Evolutionary conservation across 2,113 vertebrate species (phyloP).

Genomic region (Bufo gargarizans): DNA sequence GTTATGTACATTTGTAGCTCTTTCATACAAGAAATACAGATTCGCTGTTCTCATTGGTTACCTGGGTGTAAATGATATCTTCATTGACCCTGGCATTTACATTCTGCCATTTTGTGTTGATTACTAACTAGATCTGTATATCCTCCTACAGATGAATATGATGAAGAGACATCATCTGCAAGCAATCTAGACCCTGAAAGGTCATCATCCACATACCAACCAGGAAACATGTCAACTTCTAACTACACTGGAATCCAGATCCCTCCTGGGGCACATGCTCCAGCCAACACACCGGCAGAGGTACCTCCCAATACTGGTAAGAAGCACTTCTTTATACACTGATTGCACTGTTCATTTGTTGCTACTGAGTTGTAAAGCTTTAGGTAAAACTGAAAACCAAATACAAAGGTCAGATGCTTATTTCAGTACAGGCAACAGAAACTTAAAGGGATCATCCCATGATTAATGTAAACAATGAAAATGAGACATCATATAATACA

Average conservation of each 20-base stretch:
- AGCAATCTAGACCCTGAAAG: slow-evolving; percentile 66
- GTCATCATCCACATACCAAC: slow-evolving; percentile 66
- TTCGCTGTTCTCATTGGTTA: not conserved
- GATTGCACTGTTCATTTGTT: not conserved
- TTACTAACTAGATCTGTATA: not conserved
- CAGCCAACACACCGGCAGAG: slow-evolving; percentile 95
- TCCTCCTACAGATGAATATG: slow-evolving; percentile 75
- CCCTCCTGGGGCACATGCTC: slow-evolving; percentile 93
- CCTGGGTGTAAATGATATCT: not conserved
- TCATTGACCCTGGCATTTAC: too few relatives aligned
- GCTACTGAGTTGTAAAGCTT: not conserved
- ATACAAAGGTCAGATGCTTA: not conserved
- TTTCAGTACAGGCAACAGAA: not conserved
- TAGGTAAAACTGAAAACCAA: not conserved
- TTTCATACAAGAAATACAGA: not conserved
- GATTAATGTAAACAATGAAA: too few relatives aligned
- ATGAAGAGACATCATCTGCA: slow-evolving; percentile 68
- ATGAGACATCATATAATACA: too few relatives aligned
- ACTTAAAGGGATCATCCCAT: too few relatives aligned
- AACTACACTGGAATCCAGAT: slow-evolving; percentile 87
- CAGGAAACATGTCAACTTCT: slow-evolving; percentile 67
- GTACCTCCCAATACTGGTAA: slow-evolving; percentile 85
- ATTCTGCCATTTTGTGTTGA: not conserved
- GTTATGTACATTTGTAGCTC: too few relatives aligned
- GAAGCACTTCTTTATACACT: not conserved